These are phyloP conservation scores for Bembecia ichneumoniformis DNA, from an alignment of 2,888 invertebrate genomes.

Conservation along the genomic window DNA sequence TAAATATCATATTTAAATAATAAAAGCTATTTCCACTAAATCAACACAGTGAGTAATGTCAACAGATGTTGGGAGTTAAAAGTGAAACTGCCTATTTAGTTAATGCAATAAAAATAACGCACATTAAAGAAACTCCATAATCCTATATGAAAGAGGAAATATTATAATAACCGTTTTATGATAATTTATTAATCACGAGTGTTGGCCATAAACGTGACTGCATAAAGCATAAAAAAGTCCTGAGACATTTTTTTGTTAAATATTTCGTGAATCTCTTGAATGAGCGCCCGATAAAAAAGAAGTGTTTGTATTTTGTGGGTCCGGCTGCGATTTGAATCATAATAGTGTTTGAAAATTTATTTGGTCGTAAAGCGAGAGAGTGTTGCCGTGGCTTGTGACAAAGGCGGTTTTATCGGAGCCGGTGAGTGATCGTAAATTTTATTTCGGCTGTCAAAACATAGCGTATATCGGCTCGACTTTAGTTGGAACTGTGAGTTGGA, in stretches of 20 bases:
- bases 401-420: constrained; percentile 60
- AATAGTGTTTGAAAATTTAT: constrained; percentile 71
- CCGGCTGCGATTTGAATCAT: constrained; percentile 64
- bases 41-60: constrained; percentile 37
- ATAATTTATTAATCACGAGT: constrained; percentile 51
- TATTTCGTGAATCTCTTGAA: constrained; percentile 51
- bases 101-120: constrained; percentile 37
- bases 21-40: constrained; percentile 15
- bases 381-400: constrained; percentile 60
- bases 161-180: constrained; percentile 33
- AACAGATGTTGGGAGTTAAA: constrained; percentile 39
- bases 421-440: constrained; percentile 63
- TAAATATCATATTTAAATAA: constrained; percentile 1
- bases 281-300: constrained; percentile 44
- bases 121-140: constrained; percentile 36
- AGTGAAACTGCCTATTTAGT: constrained; percentile 31
- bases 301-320: constrained; percentile 59
- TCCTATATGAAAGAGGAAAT: constrained; percentile 44
- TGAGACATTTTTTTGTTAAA: constrained; percentile 42
- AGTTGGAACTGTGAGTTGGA: neutral
- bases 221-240: constrained; percentile 27
- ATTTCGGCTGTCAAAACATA: constrained; percentile 62
- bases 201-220: constrained; percentile 40
- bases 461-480: constrained; percentile 13
- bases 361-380: constrained; percentile 63